These are phyloP conservation scores for Octopus bimaculoides DNA, from an alignment of 1,140 invertebrate genomes.

Conservation along the genomic window DNA sequence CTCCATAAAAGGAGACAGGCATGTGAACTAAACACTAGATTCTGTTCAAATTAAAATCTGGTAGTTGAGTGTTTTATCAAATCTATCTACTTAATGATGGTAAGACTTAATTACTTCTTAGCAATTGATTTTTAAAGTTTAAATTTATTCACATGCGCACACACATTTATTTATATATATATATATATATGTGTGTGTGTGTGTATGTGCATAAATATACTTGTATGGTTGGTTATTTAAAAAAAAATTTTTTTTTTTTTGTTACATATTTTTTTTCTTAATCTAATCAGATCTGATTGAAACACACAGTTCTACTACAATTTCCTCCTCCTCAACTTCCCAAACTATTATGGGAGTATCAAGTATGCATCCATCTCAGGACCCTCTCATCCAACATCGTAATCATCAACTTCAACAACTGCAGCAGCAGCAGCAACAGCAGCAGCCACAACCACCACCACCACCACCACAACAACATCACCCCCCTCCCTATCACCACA, in stretches of 20 bases:
- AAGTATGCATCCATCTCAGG: conserved; percentile 2
- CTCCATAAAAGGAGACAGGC: too few species aligned
- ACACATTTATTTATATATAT: too few species aligned
- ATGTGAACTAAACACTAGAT: too few species aligned
- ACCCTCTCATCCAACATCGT: background rate
- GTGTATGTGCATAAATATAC: too few species aligned
- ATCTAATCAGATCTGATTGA: conserved; percentile 6
- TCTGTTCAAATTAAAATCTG: too few species aligned
- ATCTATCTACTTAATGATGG: too few species aligned
- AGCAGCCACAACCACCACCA: background rate
- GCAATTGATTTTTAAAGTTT: too few species aligned
- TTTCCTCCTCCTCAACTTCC: conserved; percentile 1
- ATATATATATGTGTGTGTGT: too few species aligned
- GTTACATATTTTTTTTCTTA: background rate
- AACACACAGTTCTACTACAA: conserved; percentile 2
- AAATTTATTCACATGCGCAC: too few species aligned
- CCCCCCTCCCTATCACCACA: background rate
- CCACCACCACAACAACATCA: background rate
- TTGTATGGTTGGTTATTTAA: too few species aligned
- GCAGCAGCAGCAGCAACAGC: background rate
- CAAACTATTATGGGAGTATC: background rate
- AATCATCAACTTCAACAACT: background rate
- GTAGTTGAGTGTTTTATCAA: too few species aligned
- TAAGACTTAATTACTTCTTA: too few species aligned
- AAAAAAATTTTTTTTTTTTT: background rate